A percentile compares a stretch with the other conserved stretches of the same genome.
These are phyloP conservation scores for Tenthredo amoena DNA, from an alignment of 2,888 invertebrate genomes.

Conservation along the genomic window DNA sequence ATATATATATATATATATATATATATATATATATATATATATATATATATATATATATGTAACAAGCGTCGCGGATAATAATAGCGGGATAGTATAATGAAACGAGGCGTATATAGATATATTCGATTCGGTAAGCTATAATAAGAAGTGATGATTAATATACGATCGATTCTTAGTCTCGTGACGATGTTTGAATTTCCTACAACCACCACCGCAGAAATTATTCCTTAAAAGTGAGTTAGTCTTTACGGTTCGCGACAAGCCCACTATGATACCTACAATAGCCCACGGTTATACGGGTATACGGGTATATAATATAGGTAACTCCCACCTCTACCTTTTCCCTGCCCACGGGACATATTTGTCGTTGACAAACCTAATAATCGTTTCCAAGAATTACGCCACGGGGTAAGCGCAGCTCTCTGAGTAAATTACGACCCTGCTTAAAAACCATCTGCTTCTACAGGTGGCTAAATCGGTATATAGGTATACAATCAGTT, in stretches of 20 bases:
- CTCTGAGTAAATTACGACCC: slow-evolving; percentile 46
- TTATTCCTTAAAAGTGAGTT: background rate
- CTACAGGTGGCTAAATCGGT: slow-evolving; percentile 39
- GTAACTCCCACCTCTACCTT: background rate
- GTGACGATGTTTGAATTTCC: background rate
- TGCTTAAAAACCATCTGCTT: slow-evolving; percentile 33
- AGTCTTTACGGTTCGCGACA: background rate
- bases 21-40: no score
- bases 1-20: no score
- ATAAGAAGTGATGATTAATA: background rate
- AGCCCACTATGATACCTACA: background rate
- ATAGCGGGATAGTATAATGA: no score
- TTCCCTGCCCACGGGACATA: background rate
- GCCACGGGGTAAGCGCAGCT: background rate
- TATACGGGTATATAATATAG: background rate
- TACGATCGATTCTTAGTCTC: background rate
- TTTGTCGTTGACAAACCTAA: slow-evolving; percentile 47
- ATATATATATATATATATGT: no score
- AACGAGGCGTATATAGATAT: no score
- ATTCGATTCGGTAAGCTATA: no score
- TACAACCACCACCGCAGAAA: background rate
- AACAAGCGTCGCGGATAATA: no score
- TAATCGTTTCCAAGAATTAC: slow-evolving; percentile 38
- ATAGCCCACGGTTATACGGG: background rate
- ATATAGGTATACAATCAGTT: background rate